A percentile compares a stretch with the other conserved stretches of the same genome.
These are phyloP conservation scores for Cantharis rufa DNA, from an alignment of 2,888 invertebrate species.

Conservation along the genomic window DNA sequence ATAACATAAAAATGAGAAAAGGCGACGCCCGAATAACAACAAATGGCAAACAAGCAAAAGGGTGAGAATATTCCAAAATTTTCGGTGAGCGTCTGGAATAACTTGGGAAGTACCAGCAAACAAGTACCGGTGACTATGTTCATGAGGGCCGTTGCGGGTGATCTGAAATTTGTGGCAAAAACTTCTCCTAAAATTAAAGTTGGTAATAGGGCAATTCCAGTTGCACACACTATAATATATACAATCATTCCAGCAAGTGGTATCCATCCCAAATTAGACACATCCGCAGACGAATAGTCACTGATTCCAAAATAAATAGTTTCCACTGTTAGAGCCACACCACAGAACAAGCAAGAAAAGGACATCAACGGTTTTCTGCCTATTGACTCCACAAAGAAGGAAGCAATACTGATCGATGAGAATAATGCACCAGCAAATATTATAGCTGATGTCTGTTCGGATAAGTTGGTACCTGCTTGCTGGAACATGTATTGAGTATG, in stretches of 20 bases:
- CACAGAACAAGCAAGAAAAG: slow-evolving; percentile 39
- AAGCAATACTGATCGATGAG: slow-evolving; percentile 25
- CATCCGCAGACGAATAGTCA: slow-evolving; percentile 20
- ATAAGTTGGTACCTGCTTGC: slow-evolving; percentile 45
- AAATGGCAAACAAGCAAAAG: slow-evolving; percentile 43
- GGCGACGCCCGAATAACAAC: slow-evolving; percentile 38
- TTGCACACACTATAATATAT: slow-evolving; percentile 31
- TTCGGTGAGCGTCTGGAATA: slow-evolving; percentile 45
- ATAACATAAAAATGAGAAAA: slow-evolving; percentile 44
- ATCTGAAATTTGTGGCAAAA: slow-evolving; percentile 46
- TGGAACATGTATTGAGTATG: slow-evolving; percentile 48
- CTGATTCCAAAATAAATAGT: slow-evolving; percentile 43
- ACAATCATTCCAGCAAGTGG: slow-evolving; percentile 44
- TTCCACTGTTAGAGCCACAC: slow-evolving; percentile 36
- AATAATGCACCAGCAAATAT: slow-evolving; percentile 37
- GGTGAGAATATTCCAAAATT: slow-evolving; percentile 44
- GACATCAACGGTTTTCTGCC: slow-evolving; percentile 43
- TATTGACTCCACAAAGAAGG: slow-evolving; percentile 40
- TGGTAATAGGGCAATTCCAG: slow-evolving; percentile 44
- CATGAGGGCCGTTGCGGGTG: slow-evolving; percentile 41
- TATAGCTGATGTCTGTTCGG: slow-evolving; percentile 43
- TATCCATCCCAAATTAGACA: slow-evolving; percentile 38
- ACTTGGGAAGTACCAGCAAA: slow-evolving; percentile 38
- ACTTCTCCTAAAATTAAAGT: slow-evolving; percentile 45
- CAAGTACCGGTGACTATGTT: slow-evolving; percentile 41